Base-by-base conservation (phyloP, 2,113 vertebrate species). In the Lagopus muta region DNA sequence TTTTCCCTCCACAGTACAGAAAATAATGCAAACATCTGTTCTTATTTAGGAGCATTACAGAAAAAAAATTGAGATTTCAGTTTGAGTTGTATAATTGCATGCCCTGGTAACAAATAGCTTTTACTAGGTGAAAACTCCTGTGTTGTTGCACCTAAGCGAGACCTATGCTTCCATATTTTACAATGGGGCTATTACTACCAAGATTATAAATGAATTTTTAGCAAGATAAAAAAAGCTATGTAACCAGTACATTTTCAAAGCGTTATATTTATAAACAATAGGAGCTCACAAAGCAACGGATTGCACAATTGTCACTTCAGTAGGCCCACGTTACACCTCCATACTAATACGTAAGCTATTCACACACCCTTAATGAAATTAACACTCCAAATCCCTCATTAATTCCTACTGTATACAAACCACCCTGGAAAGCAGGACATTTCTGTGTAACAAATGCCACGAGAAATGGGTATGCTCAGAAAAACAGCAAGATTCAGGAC, bases 181-280 rank as follows among this genome's bases (percentile, higher is more conserved):
- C 22, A 42, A 17, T 11, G 7, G 1, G 10, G 11, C 28, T 12
- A 9, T 21, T 3, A 15, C 6, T 54, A 36, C 13, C 14, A 74
- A 66, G 18, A 27, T 5, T 15, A 16, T 20, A 58, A 54, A 45
- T 34, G 1, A 32, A 15, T 4, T 42, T 40, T 70, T 4, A 16
- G 3, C 2, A 1, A 2, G 16, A n/a, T n/a, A 16, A n/a, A 24
- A 12, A 34, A n/a, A 14, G 10, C 8, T 10, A 19, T 3, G 3
- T 18, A 11, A 74, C 5, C 10, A 58, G 15, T 24, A 50, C 7
- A 8, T 8, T 83, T 83, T 65, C 74, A 22, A 19, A 69, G 18
- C 16, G 11, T 43, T 30, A 45, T 1, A 28, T 18, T 36, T 8
- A 47, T 47, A 55, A 71, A 66, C 65, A 76, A 62, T 4, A 58